Evolutionary conservation across 2,888 invertebrate genomes (phyloP), one percentile per base, ranked within the genome.

Genomic region (Penaeus monodon): DNA sequence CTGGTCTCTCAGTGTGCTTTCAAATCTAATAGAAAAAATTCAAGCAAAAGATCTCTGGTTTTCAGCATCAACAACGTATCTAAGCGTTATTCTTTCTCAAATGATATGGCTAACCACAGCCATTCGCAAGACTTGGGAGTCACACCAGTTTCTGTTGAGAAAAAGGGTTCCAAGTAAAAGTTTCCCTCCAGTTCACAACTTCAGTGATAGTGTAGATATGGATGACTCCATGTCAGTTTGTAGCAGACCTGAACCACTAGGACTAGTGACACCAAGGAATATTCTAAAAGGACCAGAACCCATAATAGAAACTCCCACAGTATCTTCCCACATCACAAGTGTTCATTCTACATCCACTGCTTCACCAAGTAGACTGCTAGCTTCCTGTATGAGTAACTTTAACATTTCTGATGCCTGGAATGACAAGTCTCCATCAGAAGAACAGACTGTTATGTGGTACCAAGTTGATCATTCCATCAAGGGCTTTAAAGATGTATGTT

Each of bases 401-500:
- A 79, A 66, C 20, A 78, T 84, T 24, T 57, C 79, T 20, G 84
- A 84, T 29, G 68, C 44, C 7, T 68, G 66, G n/a, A 12, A 20
- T 24, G 68, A 68, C 14, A 27, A n/a, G 66, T 17, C 68, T 65
- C 38, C 12, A 66, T 57, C 57, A 38, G n/a, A 10, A 29, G 12
- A 24, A 63, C 70, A 78, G 33, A 22, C 10, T 63, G 24, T 20
- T 27, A 20, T 17, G 17, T 84, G 84, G 84, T 84, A 79, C n/a
- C 84, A 84, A 44, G 63, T 84, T 38, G 84, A 84, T n/a, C 63
- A 70, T 33, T 33, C 44, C 17, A 79, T 84, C 20, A 70, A 44
- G 68, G 84, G 84, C 29, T 84, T 84, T 44, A 84, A 70, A 79
- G 84, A 79, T 49, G 57, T 84, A 33, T 84, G 65, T 66, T 66